Evolutionary conservation across 1,140 invertebrate species (phyloP).

Genomic region (Capitella teleta): DNA sequence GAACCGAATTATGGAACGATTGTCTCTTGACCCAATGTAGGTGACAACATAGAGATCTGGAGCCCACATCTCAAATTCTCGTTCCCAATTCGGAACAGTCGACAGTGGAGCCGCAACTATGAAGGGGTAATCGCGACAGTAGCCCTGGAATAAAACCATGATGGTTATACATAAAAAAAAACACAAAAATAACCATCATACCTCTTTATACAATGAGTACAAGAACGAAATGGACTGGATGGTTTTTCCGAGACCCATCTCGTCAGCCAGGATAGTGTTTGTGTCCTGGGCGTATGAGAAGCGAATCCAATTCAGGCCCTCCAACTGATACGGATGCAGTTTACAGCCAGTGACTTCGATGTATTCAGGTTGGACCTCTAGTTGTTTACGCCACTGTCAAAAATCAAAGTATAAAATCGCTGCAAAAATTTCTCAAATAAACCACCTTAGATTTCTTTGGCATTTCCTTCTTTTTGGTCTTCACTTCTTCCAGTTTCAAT

Average conservation of each 20-base stretch:
- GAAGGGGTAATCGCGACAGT: conserved; percentile 90
- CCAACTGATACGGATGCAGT: conserved; percentile 90
- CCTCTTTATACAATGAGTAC: conserved; percentile 92
- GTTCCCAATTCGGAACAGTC: conserved; percentile 97
- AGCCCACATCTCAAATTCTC: conserved; percentile 96
- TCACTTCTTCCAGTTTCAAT: too few species aligned
- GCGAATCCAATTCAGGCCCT: conserved; percentile 62
- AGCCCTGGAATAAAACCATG: conserved; percentile 47
- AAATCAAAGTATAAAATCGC: too few species aligned
- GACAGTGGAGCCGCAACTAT: conserved; percentile 87
- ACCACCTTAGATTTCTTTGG: conserved; percentile 6
- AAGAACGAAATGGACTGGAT: conserved; percentile 95
- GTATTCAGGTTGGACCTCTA: conserved; percentile 85
- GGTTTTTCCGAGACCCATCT: conserved; percentile 99
- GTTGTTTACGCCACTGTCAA: conserved; percentile 48
- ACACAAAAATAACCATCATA: conserved; percentile 29
- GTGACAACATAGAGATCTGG: conserved; percentile 97
- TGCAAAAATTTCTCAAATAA: too few species aligned
- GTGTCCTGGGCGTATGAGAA: conserved; percentile 91
- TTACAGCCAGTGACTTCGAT: conserved; percentile 63
- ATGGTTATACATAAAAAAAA: not conserved
- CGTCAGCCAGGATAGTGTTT: conserved; percentile 91
- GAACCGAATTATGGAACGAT: conserved; percentile 53
- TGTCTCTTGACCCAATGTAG: conserved; percentile 93
- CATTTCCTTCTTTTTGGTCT: conserved; percentile 1